phyloP scores from a whole-genome alignment of 2,888 invertebrate genomes.

The Mythimna loreyi region DNA sequence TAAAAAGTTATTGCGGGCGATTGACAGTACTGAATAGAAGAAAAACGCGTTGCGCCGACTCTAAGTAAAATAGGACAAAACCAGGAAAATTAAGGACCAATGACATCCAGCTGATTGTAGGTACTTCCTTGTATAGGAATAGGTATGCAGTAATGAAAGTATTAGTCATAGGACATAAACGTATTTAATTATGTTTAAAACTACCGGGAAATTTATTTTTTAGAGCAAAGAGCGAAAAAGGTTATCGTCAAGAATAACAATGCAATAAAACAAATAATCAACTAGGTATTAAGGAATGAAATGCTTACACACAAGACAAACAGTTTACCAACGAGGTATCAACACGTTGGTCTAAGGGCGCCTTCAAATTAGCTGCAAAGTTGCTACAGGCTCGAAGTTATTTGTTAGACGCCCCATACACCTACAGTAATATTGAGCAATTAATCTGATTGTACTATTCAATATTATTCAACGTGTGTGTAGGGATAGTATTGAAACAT shows the following conservation, averaged over 20 bases:
- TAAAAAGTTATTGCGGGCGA: too few relatives aligned
- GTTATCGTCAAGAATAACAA: background rate
- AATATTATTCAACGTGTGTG: too few relatives aligned
- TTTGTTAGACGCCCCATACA: too few relatives aligned
- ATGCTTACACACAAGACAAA: background rate
- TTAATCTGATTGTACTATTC: too few relatives aligned
- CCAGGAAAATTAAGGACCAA: too few relatives aligned
- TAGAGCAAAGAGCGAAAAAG: background rate
- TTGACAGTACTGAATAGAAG: too few relatives aligned
- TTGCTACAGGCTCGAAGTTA: too few relatives aligned
- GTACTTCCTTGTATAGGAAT: background rate
- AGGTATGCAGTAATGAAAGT: conserved; percentile 18
- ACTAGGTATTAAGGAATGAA: background rate
- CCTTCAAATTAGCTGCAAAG: too few relatives aligned
- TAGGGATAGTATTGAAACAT: too few relatives aligned
- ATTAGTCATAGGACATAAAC: background rate
- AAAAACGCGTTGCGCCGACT: too few relatives aligned
- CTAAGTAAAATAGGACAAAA: too few relatives aligned
- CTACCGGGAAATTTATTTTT: background rate
- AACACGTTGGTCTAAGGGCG: background rate
- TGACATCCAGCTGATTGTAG: background rate
- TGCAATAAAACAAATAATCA: background rate
- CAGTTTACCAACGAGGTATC: background rate
- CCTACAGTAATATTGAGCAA: too few relatives aligned
- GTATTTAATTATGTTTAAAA: conserved; percentile 17